Evolutionary conservation across 2,113 vertebrate species (phyloP).

Genomic region (Tyrannus savana): DNA sequence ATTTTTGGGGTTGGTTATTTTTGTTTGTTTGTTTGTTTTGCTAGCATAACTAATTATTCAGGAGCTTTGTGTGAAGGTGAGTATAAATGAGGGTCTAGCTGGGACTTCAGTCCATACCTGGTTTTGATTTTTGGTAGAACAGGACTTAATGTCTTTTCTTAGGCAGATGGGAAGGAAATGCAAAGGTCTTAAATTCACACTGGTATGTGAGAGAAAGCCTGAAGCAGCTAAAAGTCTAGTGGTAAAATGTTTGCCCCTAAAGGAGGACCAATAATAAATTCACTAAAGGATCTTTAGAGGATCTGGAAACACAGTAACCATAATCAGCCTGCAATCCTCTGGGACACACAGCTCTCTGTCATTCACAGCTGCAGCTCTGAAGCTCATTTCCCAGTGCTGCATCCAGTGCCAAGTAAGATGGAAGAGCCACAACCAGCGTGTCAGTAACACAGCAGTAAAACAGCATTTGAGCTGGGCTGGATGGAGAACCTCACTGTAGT

Average conservation of each 20-base stretch:
- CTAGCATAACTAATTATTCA: not conserved
- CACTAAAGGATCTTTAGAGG: not conserved
- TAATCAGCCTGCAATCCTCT: not conserved
- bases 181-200: not conserved
- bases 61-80: not conserved
- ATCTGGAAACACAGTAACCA: not conserved
- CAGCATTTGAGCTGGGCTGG: accelerated
- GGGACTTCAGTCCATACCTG: not conserved
- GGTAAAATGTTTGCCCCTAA: not conserved
- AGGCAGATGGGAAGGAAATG: not conserved
- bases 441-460: accelerated
- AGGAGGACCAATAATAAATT: not conserved
- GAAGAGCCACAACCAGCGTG: accelerated
- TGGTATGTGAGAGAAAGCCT: not conserved
- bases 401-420: not conserved
- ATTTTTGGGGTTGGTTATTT: not conserved
- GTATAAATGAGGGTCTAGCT: not conserved
- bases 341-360: not conserved
- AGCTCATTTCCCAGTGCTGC: not conserved
- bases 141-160: not conserved
- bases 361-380: not conserved
- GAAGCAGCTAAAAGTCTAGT: not conserved
- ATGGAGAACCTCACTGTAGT: not conserved
- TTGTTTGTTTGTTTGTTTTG: not conserved
- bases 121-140: not conserved